Evolutionary conservation across 2,888 invertebrate genomes (phyloP), one percentile per base, ranked within the genome.

Genomic region (Epinotia brunnichana): DNA sequence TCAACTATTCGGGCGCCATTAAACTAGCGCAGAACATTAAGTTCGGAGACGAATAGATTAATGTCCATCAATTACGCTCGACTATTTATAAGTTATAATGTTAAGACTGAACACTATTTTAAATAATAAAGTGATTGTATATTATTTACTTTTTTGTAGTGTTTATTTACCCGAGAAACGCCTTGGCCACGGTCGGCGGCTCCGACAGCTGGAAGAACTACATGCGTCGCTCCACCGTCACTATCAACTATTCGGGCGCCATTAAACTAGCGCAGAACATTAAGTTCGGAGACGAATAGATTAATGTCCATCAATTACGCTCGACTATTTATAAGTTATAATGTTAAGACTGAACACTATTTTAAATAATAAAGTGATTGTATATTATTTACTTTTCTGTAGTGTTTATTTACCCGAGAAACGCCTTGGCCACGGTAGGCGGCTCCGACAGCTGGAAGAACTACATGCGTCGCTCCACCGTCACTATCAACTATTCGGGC

Each of bases 181-280:
- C 99, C 74, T 98, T 98, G 90, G 96, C 97, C 41, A 98, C 98
- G 0, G 98, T 99, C 53, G 99, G 99, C 77, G 99, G 99, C 74
- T 98, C 98, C 54, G 99, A 99, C 94, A 95, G 99, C 3, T 99
- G 99, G 99, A 99, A 99, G 91, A 97, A 97, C 89, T 99, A 99
- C 93, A 99, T 99, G 97, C 95, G 98, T 69, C 95, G 99, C 69
- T 96, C 98, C 17, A 99, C 99, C 0, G 97, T 99, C 84, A 99
- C 99, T 57, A 96, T 99, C 82, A 99, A 99, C 94, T 97, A 98
- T 93, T 97, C 98, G 39, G 97, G 97, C 74, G 95, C 97, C 78
- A 94, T 99, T 78, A 99, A 99, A 39, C 94, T 99, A 64, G 99
- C 99, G 15, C 99, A 99, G 91, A 99, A 99, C 80, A 98, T 99